These are phyloP conservation scores for Acrobasis repandana DNA, from an alignment of 2,888 invertebrate species.

Conservation along the genomic window DNA sequence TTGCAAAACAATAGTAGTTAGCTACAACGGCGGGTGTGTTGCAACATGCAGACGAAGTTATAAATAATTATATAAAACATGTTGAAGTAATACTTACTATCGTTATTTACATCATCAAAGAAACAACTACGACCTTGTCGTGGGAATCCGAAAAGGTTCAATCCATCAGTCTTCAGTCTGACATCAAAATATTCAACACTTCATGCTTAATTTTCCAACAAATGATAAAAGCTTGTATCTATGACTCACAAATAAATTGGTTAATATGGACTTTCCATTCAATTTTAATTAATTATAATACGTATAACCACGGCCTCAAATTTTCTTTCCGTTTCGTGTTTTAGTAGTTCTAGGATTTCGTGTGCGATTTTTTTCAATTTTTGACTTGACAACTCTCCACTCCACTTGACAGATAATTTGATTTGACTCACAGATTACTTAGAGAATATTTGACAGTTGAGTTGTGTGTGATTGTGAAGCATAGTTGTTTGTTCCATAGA, in stretches of 20 bases:
- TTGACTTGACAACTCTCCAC: too few species aligned
- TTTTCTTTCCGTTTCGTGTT: neutral
- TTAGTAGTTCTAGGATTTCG: too few species aligned
- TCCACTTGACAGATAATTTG: too few species aligned
- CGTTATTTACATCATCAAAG: constrained; percentile 70
- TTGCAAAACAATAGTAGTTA: neutral
- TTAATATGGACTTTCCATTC: neutral
- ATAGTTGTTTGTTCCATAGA: too few species aligned
- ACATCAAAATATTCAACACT: neutral
- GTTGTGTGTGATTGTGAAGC: too few species aligned
- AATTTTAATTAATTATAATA: neutral
- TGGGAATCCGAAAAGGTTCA: constrained; percentile 44
- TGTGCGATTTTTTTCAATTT: too few species aligned
- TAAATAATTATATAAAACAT: neutral
- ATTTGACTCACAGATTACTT: too few species aligned
- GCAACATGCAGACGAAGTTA: neutral
- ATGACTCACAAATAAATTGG: neutral
- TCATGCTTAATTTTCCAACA: neutral
- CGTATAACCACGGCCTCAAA: neutral
- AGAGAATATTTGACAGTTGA: too few species aligned
- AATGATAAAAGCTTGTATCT: neutral
- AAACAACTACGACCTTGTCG: constrained; percentile 61
- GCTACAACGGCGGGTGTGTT: neutral
- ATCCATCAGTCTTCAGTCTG: constrained; percentile 32
- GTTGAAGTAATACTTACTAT: constrained; percentile 47